Evolutionary conservation across 2,888 invertebrate genomes (phyloP).

Genomic region (Cerastis rubricosa): DNA sequence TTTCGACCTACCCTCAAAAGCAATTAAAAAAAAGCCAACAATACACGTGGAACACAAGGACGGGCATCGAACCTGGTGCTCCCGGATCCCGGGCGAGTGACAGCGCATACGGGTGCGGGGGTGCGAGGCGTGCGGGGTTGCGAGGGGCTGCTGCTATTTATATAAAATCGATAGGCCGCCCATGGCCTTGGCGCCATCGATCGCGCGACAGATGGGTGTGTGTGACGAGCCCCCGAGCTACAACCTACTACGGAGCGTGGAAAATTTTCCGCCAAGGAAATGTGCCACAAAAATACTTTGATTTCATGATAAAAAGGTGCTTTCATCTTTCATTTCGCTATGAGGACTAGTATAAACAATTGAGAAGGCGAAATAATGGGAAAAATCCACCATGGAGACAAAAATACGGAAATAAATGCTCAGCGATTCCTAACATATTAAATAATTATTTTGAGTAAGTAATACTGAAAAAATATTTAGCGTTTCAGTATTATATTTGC

Average conservation of each 20-base stretch:
- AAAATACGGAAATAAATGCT: background rate
- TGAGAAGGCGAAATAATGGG: background rate
- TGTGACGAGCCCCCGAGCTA: constrained; percentile 86
- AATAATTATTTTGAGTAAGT: background rate
- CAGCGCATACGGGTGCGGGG: constrained; percentile 56
- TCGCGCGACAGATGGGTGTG: constrained; percentile 75
- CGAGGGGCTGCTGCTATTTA: constrained; percentile 86
- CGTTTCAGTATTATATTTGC: too few species aligned
- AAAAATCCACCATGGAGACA: background rate
- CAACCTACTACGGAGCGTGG: constrained; percentile 57
- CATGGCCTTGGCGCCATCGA: constrained; percentile 89
- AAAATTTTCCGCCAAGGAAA: constrained; percentile 40
- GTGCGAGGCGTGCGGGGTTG: constrained; percentile 54
- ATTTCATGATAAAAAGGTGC: constrained; percentile 10
- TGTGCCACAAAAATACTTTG: constrained; percentile 17
- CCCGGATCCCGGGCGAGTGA: constrained; percentile 57
- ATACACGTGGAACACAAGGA: constrained; percentile 80
- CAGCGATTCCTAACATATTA: background rate
- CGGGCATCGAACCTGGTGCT: constrained; percentile 77
- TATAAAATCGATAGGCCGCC: constrained; percentile 88
- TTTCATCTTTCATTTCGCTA: background rate
- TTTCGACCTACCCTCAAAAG: constrained; percentile 30
- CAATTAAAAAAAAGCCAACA: constrained; percentile 35
- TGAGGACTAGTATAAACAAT: background rate
- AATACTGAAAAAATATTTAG: background rate